These are phyloP conservation scores for Embidobia sp. DNA, from an alignment of 2,888 invertebrate genomes.

Conservation along the genomic window DNA sequence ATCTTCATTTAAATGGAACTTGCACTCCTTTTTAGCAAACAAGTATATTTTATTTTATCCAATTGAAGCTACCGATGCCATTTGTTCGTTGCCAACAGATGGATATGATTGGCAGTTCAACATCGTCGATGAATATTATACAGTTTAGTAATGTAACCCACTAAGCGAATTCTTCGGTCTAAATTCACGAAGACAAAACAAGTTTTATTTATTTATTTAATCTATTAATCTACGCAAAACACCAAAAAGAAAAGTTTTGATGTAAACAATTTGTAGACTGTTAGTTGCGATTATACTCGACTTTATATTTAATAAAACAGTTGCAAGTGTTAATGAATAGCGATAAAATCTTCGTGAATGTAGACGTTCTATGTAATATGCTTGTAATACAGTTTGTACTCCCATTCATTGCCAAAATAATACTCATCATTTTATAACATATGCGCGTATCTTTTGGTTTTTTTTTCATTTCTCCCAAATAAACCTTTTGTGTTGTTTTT, in stretches of 20 bases:
- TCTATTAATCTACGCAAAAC: too few relatives aligned
- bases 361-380: constrained; percentile 9
- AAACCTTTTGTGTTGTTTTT: not conserved
- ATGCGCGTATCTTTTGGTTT: constrained; percentile 2
- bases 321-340: too few relatives aligned
- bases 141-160: constrained; percentile 10
- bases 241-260: too few relatives aligned
- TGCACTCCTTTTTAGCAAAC: too few relatives aligned
- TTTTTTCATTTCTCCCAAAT: not conserved
- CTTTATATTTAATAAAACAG: too few relatives aligned
- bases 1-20: not conserved
- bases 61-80: too few relatives aligned
- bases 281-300: too few relatives aligned
- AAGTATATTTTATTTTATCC: too few relatives aligned
- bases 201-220: not conserved
- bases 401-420: constrained; percentile 35
- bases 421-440: constrained; percentile 51
- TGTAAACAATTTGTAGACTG: too few relatives aligned
- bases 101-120: constrained; percentile 30
- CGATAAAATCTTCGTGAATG: constrained; percentile 1
- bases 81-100: constrained; percentile 22
- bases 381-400: constrained; percentile 38
- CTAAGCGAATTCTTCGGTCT: constrained; percentile 5
- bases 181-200: constrained; percentile 5
- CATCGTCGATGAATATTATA: constrained; percentile 26